Conservation (phyloP, 1,140 invertebrate genomes). For the Drosophila ambigua region DNA sequence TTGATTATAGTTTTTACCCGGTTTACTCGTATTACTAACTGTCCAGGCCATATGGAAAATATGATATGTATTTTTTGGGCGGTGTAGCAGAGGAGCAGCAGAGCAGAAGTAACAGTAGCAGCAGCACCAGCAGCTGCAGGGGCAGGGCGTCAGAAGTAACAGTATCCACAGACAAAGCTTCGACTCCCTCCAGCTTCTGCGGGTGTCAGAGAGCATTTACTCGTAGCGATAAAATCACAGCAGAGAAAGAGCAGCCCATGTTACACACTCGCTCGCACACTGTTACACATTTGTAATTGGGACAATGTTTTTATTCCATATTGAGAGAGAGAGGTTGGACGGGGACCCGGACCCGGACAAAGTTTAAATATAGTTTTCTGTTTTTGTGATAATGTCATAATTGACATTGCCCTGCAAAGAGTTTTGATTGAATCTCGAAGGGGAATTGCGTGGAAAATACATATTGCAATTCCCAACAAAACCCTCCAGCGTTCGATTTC, state of each 20-base stretch:
- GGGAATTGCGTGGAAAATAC: constrained; percentile 47
- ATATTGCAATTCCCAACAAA: background rate
- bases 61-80: too few species aligned
- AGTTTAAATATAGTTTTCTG: constrained; percentile 40
- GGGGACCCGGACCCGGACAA: constrained; percentile 3
- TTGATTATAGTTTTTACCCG: too few species aligned
- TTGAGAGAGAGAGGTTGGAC: constrained; percentile 14
- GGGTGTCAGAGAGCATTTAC: background rate
- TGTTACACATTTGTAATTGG: constrained; percentile 51
- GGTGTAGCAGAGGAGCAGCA: background rate
- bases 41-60: too few species aligned
- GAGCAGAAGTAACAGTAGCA: constrained; percentile 10
- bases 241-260: background rate
- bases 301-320: constrained; percentile 53
- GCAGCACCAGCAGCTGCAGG: constrained; percentile 4
- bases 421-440: constrained; percentile 43
- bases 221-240: constrained; percentile 34
- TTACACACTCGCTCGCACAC: constrained; percentile 3
- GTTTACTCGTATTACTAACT: too few species aligned
- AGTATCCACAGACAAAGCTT: too few species aligned
- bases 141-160: constrained; percentile 3
- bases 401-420: constrained; percentile 44
- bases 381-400: constrained; percentile 55
- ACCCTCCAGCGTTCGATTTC: constrained; percentile 19
- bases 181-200: too few species aligned